Evolutionary conservation across 2,888 invertebrate genomes (phyloP).

Genomic region (Chymomyza fuscimana): DNA sequence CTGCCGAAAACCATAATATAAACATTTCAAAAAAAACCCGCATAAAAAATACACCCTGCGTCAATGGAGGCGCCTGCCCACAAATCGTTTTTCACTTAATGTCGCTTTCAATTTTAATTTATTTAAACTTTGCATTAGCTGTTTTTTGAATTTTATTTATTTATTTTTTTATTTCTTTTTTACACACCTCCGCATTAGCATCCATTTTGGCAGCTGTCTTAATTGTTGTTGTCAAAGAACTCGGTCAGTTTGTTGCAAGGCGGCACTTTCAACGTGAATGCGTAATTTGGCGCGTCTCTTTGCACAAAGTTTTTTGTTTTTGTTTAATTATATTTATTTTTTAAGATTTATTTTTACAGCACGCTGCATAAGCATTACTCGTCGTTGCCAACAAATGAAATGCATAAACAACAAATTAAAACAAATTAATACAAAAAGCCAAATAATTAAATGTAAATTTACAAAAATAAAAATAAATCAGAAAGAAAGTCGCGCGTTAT

Average conservation of each 20-base stretch:
- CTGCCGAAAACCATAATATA: background rate
- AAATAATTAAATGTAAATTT: background rate
- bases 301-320: constrained; percentile 32
- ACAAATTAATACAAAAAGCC: background rate
- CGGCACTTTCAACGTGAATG: constrained; percentile 34
- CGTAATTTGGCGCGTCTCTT: constrained; percentile 43
- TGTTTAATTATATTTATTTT: constrained; percentile 22
- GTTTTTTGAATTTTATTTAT: constrained; percentile 13
- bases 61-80: constrained; percentile 5
- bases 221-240: constrained; percentile 36
- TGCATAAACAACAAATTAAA: background rate
- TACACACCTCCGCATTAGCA: constrained; percentile 63
- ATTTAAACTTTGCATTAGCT: background rate
- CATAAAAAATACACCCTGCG: background rate
- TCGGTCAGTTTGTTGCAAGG: constrained; percentile 45
- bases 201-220: constrained; percentile 48
- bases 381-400: constrained; percentile 9
- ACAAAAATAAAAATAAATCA: background rate
- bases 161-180: constrained; percentile 17
- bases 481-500: background rate
- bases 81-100: background rate
- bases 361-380: background rate
- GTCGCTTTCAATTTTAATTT: background rate
- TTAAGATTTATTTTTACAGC: constrained; percentile 59
- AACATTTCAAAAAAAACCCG: background rate